A percentile compares a stretch with the other conserved stretches of the same genome.
phyloP scores from a whole-genome alignment of 2,797 vertebrate genomes.

The Enteromius radiatus region DNA sequence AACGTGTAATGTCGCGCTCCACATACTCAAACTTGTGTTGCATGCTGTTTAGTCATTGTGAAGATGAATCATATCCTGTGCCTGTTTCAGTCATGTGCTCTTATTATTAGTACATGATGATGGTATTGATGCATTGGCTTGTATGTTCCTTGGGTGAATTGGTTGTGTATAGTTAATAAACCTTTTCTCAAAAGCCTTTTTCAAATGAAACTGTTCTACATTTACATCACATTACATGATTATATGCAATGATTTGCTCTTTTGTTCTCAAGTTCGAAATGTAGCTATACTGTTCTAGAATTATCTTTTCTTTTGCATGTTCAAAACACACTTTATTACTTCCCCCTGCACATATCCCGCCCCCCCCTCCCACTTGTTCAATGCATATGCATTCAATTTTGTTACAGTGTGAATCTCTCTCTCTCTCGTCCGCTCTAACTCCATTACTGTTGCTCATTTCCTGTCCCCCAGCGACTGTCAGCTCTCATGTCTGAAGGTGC shows the following conservation, averaged over 20 bases:
- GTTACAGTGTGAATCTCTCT: conserved; percentile 5
- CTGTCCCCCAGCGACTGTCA: conserved; percentile 59
- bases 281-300: not conserved
- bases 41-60: not conserved
- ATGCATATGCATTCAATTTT: conserved; percentile 15
- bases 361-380: not conserved
- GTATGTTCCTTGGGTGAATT: not conserved
- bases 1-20: not conserved
- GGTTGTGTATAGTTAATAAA: conserved; percentile 38
- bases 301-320: conserved; percentile 10
- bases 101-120: not conserved
- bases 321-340: not conserved
- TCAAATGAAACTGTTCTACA: not conserved
- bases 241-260: not conserved
- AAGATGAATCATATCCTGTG: not conserved
- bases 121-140: not conserved
- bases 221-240: not conserved
- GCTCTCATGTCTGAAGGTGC: conserved; percentile 69
- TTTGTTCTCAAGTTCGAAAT: not conserved
- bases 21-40: not conserved
- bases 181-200: conserved; percentile 21
- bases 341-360: conserved; percentile 26
- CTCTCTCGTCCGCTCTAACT: conserved; percentile 7
- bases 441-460: conserved; percentile 23
- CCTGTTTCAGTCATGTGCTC: not conserved